A percentile compares a stretch with the other conserved stretches of the same genome.
Conservation (phyloP, 2,888 invertebrate genomes). For the Mellilla xanthometata region DNA sequence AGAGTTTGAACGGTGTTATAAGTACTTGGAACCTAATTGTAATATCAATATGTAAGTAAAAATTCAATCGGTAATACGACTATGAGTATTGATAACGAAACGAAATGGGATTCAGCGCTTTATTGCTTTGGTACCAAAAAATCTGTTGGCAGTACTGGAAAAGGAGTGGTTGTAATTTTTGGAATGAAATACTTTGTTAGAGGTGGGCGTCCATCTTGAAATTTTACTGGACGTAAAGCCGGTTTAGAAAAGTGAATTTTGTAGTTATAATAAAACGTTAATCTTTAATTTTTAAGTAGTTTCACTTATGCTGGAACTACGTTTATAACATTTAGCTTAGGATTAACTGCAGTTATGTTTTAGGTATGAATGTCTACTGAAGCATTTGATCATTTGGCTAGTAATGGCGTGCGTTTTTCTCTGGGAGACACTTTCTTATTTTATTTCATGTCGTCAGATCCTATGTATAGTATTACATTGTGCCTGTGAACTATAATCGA, state of each 20-base stretch:
- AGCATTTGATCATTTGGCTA: conserved; percentile 80
- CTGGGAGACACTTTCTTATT: conserved; percentile 81
- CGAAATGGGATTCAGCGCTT: conserved; percentile 19
- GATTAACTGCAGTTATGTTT: conserved; percentile 87
- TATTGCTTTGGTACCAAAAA: conserved; percentile 1
- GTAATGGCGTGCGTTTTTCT: conserved; percentile 87
- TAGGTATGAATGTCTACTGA: conserved; percentile 84
- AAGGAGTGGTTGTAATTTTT: conserved; percentile 34
- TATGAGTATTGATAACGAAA: too few species aligned
- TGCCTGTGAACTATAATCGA: conserved; percentile 43
- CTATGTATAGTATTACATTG: conserved; percentile 46
- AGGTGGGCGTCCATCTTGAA: conserved; percentile 91
- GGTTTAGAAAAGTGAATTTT: conserved; percentile 84
- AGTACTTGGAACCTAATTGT: too few species aligned
- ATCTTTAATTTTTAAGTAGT: conserved; percentile 74
- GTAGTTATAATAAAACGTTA: conserved; percentile 69
- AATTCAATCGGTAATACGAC: too few species aligned
- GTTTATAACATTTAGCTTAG: conserved; percentile 75
- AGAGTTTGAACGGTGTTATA: too few species aligned
- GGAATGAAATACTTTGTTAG: conserved; percentile 60
- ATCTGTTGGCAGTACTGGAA: conserved; percentile 30
- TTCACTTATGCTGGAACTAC: conserved; percentile 71
- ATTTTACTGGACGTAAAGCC: conserved; percentile 89
- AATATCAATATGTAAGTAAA: too few species aligned
- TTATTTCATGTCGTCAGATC: conserved; percentile 63